A percentile compares a stretch with the other conserved stretches of the same genome.
These are phyloP conservation scores for Drosophila prosaltans DNA, from an alignment of 1,140 invertebrate genomes.

Conservation along the genomic window DNA sequence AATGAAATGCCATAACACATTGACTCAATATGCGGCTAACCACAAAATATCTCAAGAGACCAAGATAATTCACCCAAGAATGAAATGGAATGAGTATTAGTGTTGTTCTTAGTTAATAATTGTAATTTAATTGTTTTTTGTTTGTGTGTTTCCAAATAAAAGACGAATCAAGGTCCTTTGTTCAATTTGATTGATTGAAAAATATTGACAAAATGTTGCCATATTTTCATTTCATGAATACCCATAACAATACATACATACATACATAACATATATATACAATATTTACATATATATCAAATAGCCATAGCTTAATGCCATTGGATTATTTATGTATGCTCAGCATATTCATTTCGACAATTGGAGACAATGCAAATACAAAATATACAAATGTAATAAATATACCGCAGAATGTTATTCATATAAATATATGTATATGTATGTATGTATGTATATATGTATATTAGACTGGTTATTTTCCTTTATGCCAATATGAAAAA, in stretches of 20 bases:
- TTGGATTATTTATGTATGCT: slow-evolving; percentile 3
- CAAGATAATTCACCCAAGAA: not conserved
- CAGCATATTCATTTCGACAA: slow-evolving; percentile 28
- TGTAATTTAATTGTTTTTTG: not conserved
- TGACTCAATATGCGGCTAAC: not conserved
- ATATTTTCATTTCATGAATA: not conserved
- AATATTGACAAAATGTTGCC: slow-evolving; percentile 1
- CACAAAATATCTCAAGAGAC: not conserved
- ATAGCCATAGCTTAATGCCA: slow-evolving; percentile 9
- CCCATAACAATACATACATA: not conserved
- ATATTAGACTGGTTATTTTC: not conserved
- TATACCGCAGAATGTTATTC: not conserved
- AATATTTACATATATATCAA: not conserved
- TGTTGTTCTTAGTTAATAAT: not conserved
- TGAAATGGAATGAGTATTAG: not conserved
- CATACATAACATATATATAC: not conserved
- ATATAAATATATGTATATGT: not conserved
- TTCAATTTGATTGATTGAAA: slow-evolving; percentile 2
- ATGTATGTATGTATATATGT: not conserved
- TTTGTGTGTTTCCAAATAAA: not conserved
- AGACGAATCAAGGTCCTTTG: not conserved
- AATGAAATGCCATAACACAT: not conserved
- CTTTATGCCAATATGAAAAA: not conserved
- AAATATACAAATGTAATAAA: slow-evolving; percentile 13
- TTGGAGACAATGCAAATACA: slow-evolving; percentile 28